Percentiles rank a stretch among this genome's conserved stretches.
These are phyloP conservation scores for Meloidogyne chitwoodi DNA, from an alignment of 1,140 invertebrate species.

Conservation along the genomic window DNA sequence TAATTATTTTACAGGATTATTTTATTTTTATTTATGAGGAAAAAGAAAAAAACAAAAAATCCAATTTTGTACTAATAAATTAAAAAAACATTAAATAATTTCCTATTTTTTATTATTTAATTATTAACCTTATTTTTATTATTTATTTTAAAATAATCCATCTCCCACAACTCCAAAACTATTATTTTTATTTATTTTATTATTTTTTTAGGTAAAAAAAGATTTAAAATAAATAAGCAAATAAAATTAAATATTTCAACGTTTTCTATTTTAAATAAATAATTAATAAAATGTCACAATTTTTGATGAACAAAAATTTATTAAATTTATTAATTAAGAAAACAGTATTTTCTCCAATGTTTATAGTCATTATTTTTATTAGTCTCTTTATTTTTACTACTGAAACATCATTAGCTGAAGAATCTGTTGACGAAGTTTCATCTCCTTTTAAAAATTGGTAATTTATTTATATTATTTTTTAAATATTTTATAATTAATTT, in stretches of 20 bases:
- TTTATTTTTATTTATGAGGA: too few relatives aligned
- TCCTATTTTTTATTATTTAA: too few relatives aligned
- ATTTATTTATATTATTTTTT: background rate
- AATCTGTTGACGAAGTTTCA: background rate
- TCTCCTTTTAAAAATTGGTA: background rate
- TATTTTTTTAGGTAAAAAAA: too few relatives aligned
- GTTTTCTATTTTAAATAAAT: background rate
- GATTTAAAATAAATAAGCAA: background rate
- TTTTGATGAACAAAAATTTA: background rate
- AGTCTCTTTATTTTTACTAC: background rate
- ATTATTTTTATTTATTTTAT: too few relatives aligned
- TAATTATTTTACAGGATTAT: background rate
- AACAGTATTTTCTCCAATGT: background rate
- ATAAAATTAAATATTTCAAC: background rate
- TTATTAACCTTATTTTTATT: too few relatives aligned
- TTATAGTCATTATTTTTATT: background rate
- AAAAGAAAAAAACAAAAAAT: too few relatives aligned
- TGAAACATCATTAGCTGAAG: background rate
- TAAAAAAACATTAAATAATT: too few relatives aligned
- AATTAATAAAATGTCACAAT: background rate
- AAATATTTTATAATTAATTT: background rate
- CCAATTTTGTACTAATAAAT: too few relatives aligned
- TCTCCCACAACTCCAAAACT: too few relatives aligned
- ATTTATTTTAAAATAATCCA: too few relatives aligned
- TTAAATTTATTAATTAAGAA: background rate